Conservation (phyloP, 2,797 vertebrate species). For the Cyclura pinguis region DNA sequence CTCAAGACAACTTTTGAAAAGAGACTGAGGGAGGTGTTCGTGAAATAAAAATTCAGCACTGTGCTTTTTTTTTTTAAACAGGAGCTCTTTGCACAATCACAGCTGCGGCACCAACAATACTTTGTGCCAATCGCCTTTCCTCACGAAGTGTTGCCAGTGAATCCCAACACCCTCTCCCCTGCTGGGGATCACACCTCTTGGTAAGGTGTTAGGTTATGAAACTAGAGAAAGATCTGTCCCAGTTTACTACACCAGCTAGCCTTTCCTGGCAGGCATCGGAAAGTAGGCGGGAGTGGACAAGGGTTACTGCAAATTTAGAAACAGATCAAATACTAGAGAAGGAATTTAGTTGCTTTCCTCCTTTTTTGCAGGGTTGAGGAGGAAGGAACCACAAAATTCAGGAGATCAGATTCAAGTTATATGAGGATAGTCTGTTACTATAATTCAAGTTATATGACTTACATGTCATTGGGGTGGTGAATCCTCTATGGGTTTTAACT, state of each 20-base stretch:
- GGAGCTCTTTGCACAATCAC: conserved; percentile 43
- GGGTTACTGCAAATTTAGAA: background rate
- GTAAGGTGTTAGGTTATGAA: conserved; percentile 67
- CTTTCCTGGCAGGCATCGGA: conserved; percentile 27
- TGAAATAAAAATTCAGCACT: conserved; percentile 40
- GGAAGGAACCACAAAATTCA: background rate
- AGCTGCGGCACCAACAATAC: conserved; percentile 40
- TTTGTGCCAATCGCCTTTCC: conserved; percentile 22
- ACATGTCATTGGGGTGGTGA: too few species aligned
- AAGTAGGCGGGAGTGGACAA: background rate
- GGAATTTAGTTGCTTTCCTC: background rate
- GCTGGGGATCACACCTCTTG: conserved; percentile 51
- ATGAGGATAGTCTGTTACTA: background rate
- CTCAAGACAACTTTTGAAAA: background rate
- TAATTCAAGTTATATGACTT: too few species aligned
- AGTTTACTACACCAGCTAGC: conserved; percentile 39
- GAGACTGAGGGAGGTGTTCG: conserved; percentile 42
- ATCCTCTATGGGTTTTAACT: too few species aligned
- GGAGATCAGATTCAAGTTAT: background rate
- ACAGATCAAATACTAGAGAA: background rate
- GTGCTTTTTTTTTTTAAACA: conserved; percentile 46
- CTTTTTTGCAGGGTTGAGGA: background rate
- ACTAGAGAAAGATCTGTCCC: conserved; percentile 45
- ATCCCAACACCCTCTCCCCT: conserved; percentile 44
- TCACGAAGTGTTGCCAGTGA: conserved; percentile 61